Evolutionary conservation across 2,113 vertebrate species (phyloP), one percentile per base, ranked within the genome.

Genomic region (Thunnus thynnus): DNA sequence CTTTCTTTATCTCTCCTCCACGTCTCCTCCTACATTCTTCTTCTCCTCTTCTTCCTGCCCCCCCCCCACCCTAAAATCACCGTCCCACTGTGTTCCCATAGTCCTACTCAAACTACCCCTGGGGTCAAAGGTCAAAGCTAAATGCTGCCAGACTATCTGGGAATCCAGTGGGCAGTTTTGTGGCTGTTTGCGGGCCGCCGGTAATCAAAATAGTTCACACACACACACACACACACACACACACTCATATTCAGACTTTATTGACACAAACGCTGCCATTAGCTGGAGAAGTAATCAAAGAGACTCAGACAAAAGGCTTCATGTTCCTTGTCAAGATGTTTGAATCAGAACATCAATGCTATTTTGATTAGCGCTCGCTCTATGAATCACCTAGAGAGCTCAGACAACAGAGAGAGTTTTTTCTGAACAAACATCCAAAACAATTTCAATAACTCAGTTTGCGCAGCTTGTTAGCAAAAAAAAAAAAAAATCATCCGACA

Each of bases 361-460:
- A 22, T 22, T 22, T 22, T 22, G 22, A 22, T 22, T 22, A 22
- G 22, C 22, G 22, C 22, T 22, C 22, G 22, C 22, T 64, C 32
- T 47, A n/a, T 46, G 60, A 54, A 65, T 75, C 70, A 81, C 78
- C 76, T 55, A 17, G 36, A 48, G 71, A 62, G 72, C 17, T 72
- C 12, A 69, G 22, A 76, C 61, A 66, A 65, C 70, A 72, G 4
- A 81, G 22, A 22, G 22, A 22, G 22, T 22, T 30, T 30, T 13
- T 13, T 32, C 27, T 64, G 76, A 70, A 75, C 58, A 80, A 58
- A 72, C 27, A 14, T 52, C 44, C 57, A 30, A 61, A 62, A 56
- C 2, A 1, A 83, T 67, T 83, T 84, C 80, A 86, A 87, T 82
- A 80, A 80, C 84, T 82, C 87, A 73, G 71, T 86, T 82, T 82